Evolutionary conservation across 1,140 invertebrate genomes (phyloP), one percentile per base, ranked within the genome.

Genomic region (Zaprionus nigranus): DNA sequence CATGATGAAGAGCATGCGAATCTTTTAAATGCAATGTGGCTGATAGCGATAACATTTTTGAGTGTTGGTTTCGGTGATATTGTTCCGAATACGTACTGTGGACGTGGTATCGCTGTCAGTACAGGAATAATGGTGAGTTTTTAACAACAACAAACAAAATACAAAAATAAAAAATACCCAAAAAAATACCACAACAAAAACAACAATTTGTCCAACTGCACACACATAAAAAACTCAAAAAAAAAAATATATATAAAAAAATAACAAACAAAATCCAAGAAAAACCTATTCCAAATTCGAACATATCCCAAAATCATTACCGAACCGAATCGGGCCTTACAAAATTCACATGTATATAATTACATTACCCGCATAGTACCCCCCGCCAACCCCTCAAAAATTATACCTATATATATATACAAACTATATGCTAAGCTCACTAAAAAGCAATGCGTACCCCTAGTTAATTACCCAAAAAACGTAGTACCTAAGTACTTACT

Each of bases 61-160:
- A 99, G 98, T 94, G 98, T 99, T 93, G 98, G 98, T 92, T 99
- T 99, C 95, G 99, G 99, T 93, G 99, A 99, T 95, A 99, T 99
- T 93, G 99, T 99, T 92, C 99, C 99, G 92, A 99, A 99, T 94
- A 99, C 99, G 79, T 99, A 99, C 95, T 99, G 98, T 94, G 99
- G 99, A 90, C 95, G 99, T 93, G 98, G 97, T 93, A 99, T 99
- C 92, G 98, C 99, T 91, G 98, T 99, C 90, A 98, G 97, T 93
- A 99, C 98, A 78, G 99, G 99, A 92, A 98, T 99, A 93, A 99
- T 99, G 98, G 99, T 99, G 96, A 98, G 90, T 92, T 75, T 84
- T 91, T 84, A 87, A 81, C 56, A 65, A 76, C 51, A 59, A 26
- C 43, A 56, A 76, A 59, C 40, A 49, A 71, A 43, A 64, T 17